phyloP scores from a whole-genome alignment of 1,140 invertebrate species.

The Polypedilum vanderplanki region DNA sequence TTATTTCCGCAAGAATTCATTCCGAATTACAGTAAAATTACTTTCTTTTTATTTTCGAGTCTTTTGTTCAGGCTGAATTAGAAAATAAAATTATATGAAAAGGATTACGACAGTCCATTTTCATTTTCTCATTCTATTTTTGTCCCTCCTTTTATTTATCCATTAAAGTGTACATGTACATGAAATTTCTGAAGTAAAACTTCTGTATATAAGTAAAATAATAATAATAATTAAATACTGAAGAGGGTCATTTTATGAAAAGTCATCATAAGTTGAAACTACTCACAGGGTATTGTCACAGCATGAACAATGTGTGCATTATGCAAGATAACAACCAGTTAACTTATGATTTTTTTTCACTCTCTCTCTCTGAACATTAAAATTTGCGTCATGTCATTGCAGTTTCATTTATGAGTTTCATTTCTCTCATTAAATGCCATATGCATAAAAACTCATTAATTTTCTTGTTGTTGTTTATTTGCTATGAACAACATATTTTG shows the following conservation, averaged over 20 bases:
- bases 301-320: background rate
- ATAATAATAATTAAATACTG: constrained; percentile 4
- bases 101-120: too few species aligned
- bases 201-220: too few species aligned
- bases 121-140: too few species aligned
- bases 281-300: background rate
- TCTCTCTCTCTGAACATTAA: background rate
- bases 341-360: background rate
- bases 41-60: background rate
- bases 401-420: background rate
- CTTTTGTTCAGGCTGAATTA: too few species aligned
- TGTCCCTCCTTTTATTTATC: background rate
- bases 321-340: constrained; percentile 3
- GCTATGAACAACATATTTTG: background rate
- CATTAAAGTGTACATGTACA: too few species aligned
- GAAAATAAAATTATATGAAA: too few species aligned
- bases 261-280: background rate
- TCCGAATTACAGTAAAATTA: background rate
- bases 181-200: too few species aligned
- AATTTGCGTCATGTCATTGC: constrained; percentile 16
- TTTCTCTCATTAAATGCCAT: constrained; percentile 11
- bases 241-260: constrained; percentile 12
- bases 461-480: constrained; percentile 5
- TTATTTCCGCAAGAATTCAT: background rate
- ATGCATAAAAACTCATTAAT: constrained; percentile 13